phyloP scores from a whole-genome alignment of 1,140 invertebrate species.

The Rhynchophorus ferrugineus region DNA sequence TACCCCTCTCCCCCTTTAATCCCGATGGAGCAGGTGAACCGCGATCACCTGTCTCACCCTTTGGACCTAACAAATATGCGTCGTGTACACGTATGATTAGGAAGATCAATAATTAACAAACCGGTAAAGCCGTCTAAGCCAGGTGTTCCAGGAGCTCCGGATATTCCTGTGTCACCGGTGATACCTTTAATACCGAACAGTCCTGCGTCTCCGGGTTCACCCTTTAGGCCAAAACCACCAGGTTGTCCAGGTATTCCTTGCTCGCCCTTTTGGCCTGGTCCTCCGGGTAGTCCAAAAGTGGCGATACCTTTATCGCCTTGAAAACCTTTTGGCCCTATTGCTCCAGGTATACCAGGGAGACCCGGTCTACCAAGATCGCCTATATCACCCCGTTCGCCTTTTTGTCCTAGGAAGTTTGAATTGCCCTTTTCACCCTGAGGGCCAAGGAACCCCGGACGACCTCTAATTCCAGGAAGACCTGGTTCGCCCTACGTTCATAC shows the following conservation, averaged over 20 bases:
- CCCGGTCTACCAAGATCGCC: constrained; percentile 47
- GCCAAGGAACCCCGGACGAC: constrained; percentile 46
- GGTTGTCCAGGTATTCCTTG: constrained; percentile 48
- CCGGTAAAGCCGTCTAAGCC: constrained; percentile 29
- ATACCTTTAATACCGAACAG: constrained; percentile 29
- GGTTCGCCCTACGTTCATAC: constrained; percentile 39
- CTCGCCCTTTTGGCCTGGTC: constrained; percentile 52
- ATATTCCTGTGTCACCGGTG: constrained; percentile 25
- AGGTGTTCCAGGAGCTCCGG: constrained; percentile 23
- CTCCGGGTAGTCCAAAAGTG: constrained; percentile 26
- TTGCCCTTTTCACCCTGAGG: constrained; percentile 45
- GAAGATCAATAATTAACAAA: not conserved
- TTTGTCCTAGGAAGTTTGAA: constrained; percentile 56
- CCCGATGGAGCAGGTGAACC: constrained; percentile 38
- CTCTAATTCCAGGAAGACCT: constrained; percentile 50
- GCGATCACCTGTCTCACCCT: constrained; percentile 40
- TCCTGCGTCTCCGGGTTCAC: constrained; percentile 27
- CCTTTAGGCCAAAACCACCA: constrained; percentile 45
- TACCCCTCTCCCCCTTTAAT: constrained; percentile 43
- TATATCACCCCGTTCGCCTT: constrained; percentile 57
- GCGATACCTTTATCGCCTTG: constrained; percentile 6
- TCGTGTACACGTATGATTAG: not conserved
- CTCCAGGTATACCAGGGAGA: constrained; percentile 35
- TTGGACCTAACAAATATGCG: constrained; percentile 40
- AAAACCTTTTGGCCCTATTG: constrained; percentile 23